Base-by-base conservation (phyloP, 2,113 vertebrate genomes). In the Thamnophis sirtalis region DNA sequence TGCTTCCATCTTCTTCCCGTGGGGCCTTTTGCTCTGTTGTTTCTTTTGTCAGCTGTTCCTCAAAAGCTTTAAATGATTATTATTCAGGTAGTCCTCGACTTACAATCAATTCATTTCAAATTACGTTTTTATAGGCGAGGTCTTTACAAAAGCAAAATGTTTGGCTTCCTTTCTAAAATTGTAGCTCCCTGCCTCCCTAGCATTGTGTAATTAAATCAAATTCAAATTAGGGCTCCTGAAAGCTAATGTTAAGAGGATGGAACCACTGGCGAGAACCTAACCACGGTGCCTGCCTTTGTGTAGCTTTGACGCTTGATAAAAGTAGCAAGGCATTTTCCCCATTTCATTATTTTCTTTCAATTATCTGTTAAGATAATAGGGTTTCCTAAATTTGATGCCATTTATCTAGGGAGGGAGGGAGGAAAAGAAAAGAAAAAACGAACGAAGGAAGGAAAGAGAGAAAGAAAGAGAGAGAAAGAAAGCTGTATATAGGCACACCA, bases 141-240 rank as follows among this genome's bases (percentile, higher is more conserved):
- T 94, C 92, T 92, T 87, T 49, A 91, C 24, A 63, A n/a, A 88
- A 60, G 24, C 56, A 94, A 48, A 21, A 21, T 87, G 22, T 90
- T 93, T 49, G 3, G 51, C 54, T 90, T 92, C n/a, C 19, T 90
- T 92, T 92, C n/a, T 43, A 92, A 93, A 93, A 48, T 0, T 0
- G 9, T n/a, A 8, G 15, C 26, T 85, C 56, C 55, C 22, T 0
- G 26, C 4, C 7, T 22, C 22, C n/a, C n/a, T 63, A 63, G 6
- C 48, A 48, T 93, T 93, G 91, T 84, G 89, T 89, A 87, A 68
- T 58, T 92, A 93, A 96, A 97, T n/a, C 13, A 13, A 96, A 97
- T 98, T 98, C 98, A 98, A 51, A 55, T 95, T 94, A 93, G 96
- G 97, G 97, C 9, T 95, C 97, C 95, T 96, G 94, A 96, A 97